Base-by-base conservation (phyloP, 1,140 invertebrate species). In the Drosophila funebris region DNA sequence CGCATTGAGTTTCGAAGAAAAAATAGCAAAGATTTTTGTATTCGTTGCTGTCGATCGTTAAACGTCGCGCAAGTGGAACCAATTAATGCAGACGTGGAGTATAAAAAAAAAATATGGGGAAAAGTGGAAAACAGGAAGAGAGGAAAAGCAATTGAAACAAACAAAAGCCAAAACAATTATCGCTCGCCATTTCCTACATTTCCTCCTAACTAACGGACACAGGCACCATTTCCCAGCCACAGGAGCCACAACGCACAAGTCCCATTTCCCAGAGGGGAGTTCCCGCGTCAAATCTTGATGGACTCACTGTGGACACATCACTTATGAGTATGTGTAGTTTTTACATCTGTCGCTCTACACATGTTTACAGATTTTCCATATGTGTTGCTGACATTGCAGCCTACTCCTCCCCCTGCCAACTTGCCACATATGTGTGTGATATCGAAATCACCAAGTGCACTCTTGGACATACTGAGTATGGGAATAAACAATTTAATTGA, bases 21-120 rank as follows among this genome's bases (percentile, higher is more conserved):
- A 75, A 77, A 75, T 70, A 57, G 56, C 54, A 48, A 63, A 79
- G 60, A 71, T 69, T 83, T 48, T 39, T 41, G 5, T 24, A 44
- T 53, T 52, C 48, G 14, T 39, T 13, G 24, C 52, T 44, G 54
- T 76, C 63, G 80, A 84, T 84, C 68, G 76, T 73, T 80, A 80
- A 84, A 76, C 76, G 68, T 60, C 81, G 81, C 37, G 80, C 81
- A 84, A 85, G 78, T 85, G 82, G 78, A 85, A 87, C 82, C 78
- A 85, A 85, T 87, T 87, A 85, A 85, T 76, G 71, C 78, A 62
- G 53, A 61, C 66, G 27, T 44, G 20, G 44, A 56, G 50, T 39
- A 39, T 22, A 22, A 24, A 9, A 52, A 53, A 43, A 24, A 22
- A 22, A 22, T 11, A 36, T n/a, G n/a, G n/a, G n/a, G n/a, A 33